These are phyloP conservation scores for Cinclus cinclus DNA, from an alignment of 2,113 vertebrate genomes.

Conservation along the genomic window DNA sequence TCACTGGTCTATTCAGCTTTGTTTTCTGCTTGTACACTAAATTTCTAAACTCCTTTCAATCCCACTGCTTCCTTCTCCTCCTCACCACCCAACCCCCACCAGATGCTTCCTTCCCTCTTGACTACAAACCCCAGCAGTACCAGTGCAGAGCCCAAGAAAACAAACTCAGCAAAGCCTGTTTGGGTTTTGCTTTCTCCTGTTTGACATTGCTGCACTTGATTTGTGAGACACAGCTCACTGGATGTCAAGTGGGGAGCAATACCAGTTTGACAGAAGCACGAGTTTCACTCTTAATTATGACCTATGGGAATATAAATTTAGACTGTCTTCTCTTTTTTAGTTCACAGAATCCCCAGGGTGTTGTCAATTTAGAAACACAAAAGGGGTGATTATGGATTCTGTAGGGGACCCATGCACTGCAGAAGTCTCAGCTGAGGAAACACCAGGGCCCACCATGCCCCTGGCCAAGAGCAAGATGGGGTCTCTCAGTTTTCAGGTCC, in stretches of 20 bases:
- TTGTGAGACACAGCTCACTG: not conserved
- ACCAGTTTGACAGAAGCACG: not conserved
- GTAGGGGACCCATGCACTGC: not conserved
- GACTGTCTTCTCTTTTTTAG: not conserved
- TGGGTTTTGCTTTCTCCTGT: not conserved
- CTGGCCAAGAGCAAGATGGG: not conserved
- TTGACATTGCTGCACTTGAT: not conserved
- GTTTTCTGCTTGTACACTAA: not conserved
- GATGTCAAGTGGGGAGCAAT: not conserved
- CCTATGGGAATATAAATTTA: not conserved
- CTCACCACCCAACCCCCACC: accelerated
- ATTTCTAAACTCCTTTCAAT: not conserved
- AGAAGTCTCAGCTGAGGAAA: not conserved
- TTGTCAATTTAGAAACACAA: not conserved
- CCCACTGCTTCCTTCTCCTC: not conserved
- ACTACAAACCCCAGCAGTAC: not conserved
- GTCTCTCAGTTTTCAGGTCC: not conserved
- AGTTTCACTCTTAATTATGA: not conserved
- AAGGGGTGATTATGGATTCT: not conserved
- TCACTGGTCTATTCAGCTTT: not conserved
- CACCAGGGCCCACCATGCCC: not conserved
- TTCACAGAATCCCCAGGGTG: not conserved
- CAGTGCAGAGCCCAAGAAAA: not conserved
- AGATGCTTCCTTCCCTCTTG: not conserved
- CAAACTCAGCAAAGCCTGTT: not conserved